Conservation (phyloP, 2,113 vertebrate species). For the Capreolus pygargus region DNA sequence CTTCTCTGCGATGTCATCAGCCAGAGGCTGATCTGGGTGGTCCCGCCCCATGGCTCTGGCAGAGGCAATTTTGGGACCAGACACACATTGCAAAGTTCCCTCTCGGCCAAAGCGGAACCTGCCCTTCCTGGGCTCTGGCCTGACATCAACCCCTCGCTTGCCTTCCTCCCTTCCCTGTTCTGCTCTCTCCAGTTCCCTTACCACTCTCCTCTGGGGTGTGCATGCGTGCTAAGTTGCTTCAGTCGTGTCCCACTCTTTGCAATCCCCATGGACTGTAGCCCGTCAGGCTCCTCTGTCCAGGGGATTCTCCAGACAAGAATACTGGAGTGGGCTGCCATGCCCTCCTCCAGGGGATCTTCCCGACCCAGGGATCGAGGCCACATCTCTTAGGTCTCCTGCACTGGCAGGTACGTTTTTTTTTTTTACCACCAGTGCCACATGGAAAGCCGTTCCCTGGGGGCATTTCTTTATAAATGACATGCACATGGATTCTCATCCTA, state of each 20-base stretch:
- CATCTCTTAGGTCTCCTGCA: background rate
- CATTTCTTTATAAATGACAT: background rate
- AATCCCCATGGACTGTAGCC: background rate
- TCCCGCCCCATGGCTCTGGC: background rate
- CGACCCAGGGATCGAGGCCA: background rate
- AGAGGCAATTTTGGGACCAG: background rate
- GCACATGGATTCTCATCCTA: too few relatives aligned
- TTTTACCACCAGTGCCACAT: background rate
- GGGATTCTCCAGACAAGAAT: background rate
- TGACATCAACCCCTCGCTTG: background rate
- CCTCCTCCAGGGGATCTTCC: background rate
- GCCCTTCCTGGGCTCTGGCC: background rate
- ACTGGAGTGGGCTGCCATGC: background rate
- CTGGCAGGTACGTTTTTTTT: background rate
- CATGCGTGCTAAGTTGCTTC: background rate
- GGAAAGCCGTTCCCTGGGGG: background rate
- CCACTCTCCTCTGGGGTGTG: background rate
- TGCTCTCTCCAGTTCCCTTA: background rate
- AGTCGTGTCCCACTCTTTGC: background rate
- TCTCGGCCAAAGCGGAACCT: accelerated
- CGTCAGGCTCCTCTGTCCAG: background rate
- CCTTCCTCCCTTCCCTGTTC: background rate
- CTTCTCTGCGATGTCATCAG: background rate
- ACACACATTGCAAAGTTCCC: background rate
- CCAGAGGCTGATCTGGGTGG: too few relatives aligned